Conservation (phyloP, 2,888 invertebrate genomes). For the Diploptera punctata region DNA sequence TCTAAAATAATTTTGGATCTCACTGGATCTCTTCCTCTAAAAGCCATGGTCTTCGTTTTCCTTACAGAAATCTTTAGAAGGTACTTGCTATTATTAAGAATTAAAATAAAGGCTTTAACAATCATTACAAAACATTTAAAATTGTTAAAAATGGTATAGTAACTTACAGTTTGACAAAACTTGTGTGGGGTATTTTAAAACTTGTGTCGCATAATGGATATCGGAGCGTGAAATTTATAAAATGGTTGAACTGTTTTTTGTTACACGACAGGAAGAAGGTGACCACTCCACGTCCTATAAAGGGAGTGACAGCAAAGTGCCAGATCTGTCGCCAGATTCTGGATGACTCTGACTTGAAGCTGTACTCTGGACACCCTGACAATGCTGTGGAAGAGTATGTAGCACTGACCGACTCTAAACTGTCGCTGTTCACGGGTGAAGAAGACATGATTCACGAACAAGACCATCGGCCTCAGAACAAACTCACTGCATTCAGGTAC, state of each 20-base stretch:
- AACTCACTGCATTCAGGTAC: conserved; percentile 61
- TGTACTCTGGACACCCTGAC: conserved; percentile 79
- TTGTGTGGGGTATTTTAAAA: too few species aligned
- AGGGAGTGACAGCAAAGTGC: conserved; percentile 51
- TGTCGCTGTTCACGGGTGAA: conserved; percentile 74
- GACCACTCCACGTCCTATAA: not conserved
- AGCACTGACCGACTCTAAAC: conserved; percentile 74
- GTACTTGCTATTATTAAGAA: too few species aligned
- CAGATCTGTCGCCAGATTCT: conserved; percentile 59
- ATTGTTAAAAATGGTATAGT: not conserved
- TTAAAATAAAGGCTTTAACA: too few species aligned
- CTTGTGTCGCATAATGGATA: not conserved
- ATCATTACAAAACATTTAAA: too few species aligned
- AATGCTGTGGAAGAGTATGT: conserved; percentile 78
- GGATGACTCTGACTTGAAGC: conserved; percentile 56
- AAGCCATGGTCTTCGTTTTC: too few species aligned
- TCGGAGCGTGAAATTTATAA: not conserved
- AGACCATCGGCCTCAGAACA: conserved; percentile 66
- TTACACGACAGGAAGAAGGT: not conserved
- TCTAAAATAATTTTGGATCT: too few species aligned
- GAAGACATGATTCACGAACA: conserved; percentile 59
- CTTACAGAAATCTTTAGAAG: too few species aligned
- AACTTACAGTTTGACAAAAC: too few species aligned
- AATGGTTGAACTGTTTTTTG: not conserved
- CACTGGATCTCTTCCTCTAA: too few species aligned